Evolutionary conservation across 2,113 vertebrate species (phyloP), one percentile per base, ranked within the genome.

Genomic region (Elephantulus edwardii): DNA sequence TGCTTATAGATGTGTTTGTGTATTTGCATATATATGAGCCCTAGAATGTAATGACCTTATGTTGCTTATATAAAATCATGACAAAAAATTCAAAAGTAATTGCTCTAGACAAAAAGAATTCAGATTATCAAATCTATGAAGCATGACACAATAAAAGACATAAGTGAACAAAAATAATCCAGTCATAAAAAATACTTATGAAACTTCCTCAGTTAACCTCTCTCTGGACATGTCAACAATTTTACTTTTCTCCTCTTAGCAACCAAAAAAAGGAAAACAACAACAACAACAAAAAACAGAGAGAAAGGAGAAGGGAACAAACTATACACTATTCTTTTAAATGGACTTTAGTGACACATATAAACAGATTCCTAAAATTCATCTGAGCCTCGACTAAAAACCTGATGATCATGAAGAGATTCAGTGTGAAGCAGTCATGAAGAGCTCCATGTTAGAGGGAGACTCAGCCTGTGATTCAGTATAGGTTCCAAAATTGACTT

Each of bases 241-340:
- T 48, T 35, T 52, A 1, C 6, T 50, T 46, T 83, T 70, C 35
- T 86, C 33, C 12, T 54, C 40, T 33, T 48, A 4, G 20, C 28
- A 79, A 38, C n/a, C n/a, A n/a, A n/a, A n/a, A n/a, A n/a, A n/a
- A n/a, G n/a, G n/a, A n/a, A n/a, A n/a, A n/a, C n/a, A n/a, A n/a
- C n/a, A n/a, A 10, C 13, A 52, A 26, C 24, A 12, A 40, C 9
- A 46, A 92, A 50, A 20, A 83, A 4, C 5, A 30, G 11, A 35
- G 3, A 68, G 10, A 54, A 66, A 0, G 4, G 14, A 17, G 0
- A 58, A 7, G 8, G 33, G 24, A 68, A 54, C n/a, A n/a, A n/a
- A n/a, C n/a, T n/a, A n/a, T n/a, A n/a, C n/a, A n/a, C 28, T n/a
- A 78, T n/a, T 54, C 62, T 3, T 42, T 85, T 85, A 0, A 38